Conservation (phyloP, 2,113 vertebrate species). For the Typhlomys cinereus region DNA sequence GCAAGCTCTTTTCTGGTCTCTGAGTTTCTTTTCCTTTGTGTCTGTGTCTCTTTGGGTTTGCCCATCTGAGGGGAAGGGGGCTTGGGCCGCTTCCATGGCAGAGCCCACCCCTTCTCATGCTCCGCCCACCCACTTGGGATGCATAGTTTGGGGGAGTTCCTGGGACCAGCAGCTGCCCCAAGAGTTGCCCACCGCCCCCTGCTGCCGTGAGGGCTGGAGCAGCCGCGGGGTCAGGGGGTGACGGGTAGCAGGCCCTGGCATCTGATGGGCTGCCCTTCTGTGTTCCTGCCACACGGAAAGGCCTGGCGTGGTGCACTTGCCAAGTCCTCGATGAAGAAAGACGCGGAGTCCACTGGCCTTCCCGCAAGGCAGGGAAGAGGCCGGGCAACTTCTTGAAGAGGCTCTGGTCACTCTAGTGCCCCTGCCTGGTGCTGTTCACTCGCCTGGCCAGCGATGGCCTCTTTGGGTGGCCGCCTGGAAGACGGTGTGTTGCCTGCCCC, state of each 20-base stretch:
- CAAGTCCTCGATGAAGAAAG: slow-evolving; percentile 62
- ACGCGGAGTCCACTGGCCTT: slow-evolving; percentile 48
- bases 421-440: slow-evolving; percentile 84
- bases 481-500: slow-evolving; percentile 91
- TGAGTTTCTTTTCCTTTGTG: slow-evolving; percentile 44
- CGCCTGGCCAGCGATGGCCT: slow-evolving; percentile 84
- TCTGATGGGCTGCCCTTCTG: background rate
- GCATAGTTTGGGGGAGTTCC: background rate
- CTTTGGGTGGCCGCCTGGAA: slow-evolving; percentile 90
- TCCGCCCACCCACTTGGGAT: background rate
- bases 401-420: slow-evolving; percentile 89
- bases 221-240: background rate
- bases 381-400: slow-evolving; percentile 70
- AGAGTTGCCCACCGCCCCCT: background rate
- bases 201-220: background rate
- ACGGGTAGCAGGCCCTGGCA: background rate
- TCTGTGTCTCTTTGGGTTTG: slow-evolving; percentile 27
- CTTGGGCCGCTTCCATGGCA: background rate
- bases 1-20: slow-evolving; percentile 78
- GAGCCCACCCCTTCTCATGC: background rate
- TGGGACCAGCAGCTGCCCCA: background rate
- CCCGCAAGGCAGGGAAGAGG: slow-evolving; percentile 55
- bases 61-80: background rate
- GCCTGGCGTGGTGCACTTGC: slow-evolving; percentile 12
- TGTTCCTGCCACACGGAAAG: slow-evolving; percentile 38